Percentiles rank a stretch among this genome's conserved stretches.
phyloP scores from a whole-genome alignment of 2,113 vertebrate genomes.

The Mixornis gularis region DNA sequence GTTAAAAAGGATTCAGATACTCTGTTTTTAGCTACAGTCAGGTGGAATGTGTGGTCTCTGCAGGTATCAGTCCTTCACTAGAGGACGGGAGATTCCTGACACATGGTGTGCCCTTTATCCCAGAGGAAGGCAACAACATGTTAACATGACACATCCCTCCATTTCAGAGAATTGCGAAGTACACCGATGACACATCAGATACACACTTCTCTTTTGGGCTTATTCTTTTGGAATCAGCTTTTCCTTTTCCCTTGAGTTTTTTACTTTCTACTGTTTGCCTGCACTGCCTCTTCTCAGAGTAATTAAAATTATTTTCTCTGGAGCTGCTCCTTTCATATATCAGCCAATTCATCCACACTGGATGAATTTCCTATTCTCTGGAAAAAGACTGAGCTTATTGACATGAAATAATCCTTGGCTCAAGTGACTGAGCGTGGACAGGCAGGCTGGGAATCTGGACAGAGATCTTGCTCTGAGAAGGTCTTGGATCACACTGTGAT shows the following conservation, averaged over 20 bases:
- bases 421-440: neutral
- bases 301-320: constrained; percentile 19
- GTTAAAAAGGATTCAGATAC: neutral
- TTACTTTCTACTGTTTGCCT: constrained; percentile 22
- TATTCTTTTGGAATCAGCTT: neutral
- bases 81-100: neutral
- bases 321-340: constrained; percentile 4
- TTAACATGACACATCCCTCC: neutral
- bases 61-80: neutral
- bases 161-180: neutral
- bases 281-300: neutral
- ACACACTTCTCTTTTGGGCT: neutral
- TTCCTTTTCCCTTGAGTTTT: constrained; percentile 15
- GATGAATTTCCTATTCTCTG: constrained; percentile 10
- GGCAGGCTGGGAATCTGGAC: constrained; percentile 49
- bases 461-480: constrained; percentile 3
- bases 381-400: constrained; percentile 17
- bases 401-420: constrained; percentile 47
- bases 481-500: neutral
- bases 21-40: neutral
- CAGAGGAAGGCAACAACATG: neutral
- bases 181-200: neutral
- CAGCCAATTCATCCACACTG: neutral
- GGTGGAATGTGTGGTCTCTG: neutral
- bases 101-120: neutral